A percentile compares a stretch with the other conserved stretches of the same genome.
Evolutionary conservation across 2,797 vertebrate genomes (phyloP).

Genomic region (Megalops cyprinoides): DNA sequence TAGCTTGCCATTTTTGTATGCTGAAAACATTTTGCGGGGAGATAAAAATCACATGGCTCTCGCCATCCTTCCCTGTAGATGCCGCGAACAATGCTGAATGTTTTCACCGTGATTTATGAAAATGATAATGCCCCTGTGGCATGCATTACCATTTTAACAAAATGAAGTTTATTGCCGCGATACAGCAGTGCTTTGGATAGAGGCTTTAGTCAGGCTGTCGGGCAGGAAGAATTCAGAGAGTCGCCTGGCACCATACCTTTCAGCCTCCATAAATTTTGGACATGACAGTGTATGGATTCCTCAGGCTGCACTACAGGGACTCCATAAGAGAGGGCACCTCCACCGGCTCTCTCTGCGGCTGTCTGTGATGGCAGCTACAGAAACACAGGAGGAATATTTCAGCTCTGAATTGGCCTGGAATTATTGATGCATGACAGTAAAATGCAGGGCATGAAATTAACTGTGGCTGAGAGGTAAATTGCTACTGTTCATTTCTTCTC

Average conservation of each 20-base stretch:
- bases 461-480: constrained; percentile 61
- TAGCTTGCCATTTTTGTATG: no score
- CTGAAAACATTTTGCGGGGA: no score
- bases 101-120: constrained; percentile 31
- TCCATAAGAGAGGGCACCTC: constrained; percentile 3
- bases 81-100: constrained; percentile 15
- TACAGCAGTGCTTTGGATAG: constrained; percentile 21
- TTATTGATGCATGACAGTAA: constrained; percentile 65
- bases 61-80: constrained; percentile 17
- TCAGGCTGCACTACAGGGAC: constrained; percentile 23
- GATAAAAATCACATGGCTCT: constrained; percentile 10
- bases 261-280: constrained; percentile 26
- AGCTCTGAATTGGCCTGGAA: constrained; percentile 49
- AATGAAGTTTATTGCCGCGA: constrained; percentile 23
- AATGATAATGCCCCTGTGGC: constrained; percentile 33
- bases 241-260: constrained; percentile 20
- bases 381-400: constrained; percentile 35
- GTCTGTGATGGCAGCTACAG: constrained; percentile 19
- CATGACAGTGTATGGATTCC: constrained; percentile 17
- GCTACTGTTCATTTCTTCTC: constrained; percentile 41
- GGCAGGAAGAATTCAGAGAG: constrained; percentile 17
- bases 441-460: constrained; percentile 74
- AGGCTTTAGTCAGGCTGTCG: constrained; percentile 6
- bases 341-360: background rate
- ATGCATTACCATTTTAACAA: constrained; percentile 28